phyloP scores from a whole-genome alignment of 2,113 vertebrate species.

The Brachyistius frenatus region DNA sequence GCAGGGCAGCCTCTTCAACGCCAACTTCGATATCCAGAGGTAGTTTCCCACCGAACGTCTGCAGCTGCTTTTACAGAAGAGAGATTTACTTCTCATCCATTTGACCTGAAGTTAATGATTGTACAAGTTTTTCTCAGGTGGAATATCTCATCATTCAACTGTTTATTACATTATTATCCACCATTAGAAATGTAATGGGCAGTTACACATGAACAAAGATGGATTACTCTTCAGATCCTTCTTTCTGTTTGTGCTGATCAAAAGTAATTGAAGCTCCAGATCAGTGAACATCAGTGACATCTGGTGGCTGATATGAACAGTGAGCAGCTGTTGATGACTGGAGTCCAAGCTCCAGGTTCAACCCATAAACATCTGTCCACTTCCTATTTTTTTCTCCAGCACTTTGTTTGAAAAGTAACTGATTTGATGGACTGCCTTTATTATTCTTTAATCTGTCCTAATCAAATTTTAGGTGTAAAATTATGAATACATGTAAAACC shows the following conservation, averaged over 20 bases:
- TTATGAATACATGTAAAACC: too few relatives aligned
- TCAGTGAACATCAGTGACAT: slow-evolving; percentile 8
- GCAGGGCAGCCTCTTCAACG: slow-evolving; percentile 98
- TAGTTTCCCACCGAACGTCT: slow-evolving; percentile 55
- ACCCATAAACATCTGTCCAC: background rate
- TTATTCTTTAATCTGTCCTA: too few relatives aligned
- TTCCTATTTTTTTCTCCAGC: too few relatives aligned
- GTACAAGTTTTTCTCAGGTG: background rate
- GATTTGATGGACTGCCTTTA: too few relatives aligned
- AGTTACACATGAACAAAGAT: too few relatives aligned
- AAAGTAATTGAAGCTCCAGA: background rate
- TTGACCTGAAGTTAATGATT: background rate
- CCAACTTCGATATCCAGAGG: slow-evolving; percentile 97
- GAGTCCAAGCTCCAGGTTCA: background rate
- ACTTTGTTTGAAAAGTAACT: too few relatives aligned
- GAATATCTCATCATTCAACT: background rate
- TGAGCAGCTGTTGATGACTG: background rate
- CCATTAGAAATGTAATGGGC: too few relatives aligned
- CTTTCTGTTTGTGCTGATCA: background rate
- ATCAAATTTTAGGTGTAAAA: too few relatives aligned
- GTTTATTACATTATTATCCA: background rate
- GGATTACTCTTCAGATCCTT: too few relatives aligned
- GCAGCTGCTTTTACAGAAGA: background rate
- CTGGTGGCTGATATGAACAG: slow-evolving; percentile 2
- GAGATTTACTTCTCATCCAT: background rate